phyloP scores from a whole-genome alignment of 2,888 invertebrate species.

The Gymnocheta viridis region DNA sequence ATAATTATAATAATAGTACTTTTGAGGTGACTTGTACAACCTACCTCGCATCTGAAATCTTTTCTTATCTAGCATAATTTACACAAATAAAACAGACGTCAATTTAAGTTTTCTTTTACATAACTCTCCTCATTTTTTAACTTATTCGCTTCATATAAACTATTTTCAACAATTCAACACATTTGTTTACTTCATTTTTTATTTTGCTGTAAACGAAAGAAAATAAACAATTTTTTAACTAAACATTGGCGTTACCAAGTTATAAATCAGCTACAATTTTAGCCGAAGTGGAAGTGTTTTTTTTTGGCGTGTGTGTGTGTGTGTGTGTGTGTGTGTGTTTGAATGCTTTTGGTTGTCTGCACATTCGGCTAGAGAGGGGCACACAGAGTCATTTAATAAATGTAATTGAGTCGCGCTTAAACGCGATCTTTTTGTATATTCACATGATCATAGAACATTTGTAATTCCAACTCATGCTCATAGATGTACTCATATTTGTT shows the following conservation, averaged over 20 bases:
- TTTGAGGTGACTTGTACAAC: neutral
- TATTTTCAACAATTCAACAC: slow-evolving; percentile 67
- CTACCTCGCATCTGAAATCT: slow-evolving; percentile 24
- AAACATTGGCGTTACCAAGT: slow-evolving; percentile 71
- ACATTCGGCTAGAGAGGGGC: slow-evolving; percentile 27
- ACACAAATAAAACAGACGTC: slow-evolving; percentile 64
- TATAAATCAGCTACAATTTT: slow-evolving; percentile 70
- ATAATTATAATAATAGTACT: neutral
- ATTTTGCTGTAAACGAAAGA: slow-evolving; percentile 47
- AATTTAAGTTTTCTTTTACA: slow-evolving; percentile 62
- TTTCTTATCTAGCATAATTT: slow-evolving; percentile 63
- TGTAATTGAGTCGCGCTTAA: slow-evolving; percentile 78
- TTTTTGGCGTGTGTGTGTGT: slow-evolving; percentile 5
- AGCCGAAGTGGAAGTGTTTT: slow-evolving; percentile 10
- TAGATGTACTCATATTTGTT: slow-evolving; percentile 16
- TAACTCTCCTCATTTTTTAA: slow-evolving; percentile 54
- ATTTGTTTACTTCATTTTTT: slow-evolving; percentile 41
- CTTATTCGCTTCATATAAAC: slow-evolving; percentile 50
- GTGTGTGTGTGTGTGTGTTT: slow-evolving; percentile 30
- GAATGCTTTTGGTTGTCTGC: slow-evolving; percentile 46
- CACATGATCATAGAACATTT: slow-evolving; percentile 72
- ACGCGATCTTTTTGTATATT: slow-evolving; percentile 64
- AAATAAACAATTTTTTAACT: slow-evolving; percentile 60
- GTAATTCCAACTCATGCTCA: slow-evolving; percentile 43
- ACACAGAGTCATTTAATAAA: slow-evolving; percentile 70